These are phyloP conservation scores for Ophiothrix spiculata DNA, from an alignment of 35 echinoderm and acorn worm species.

Conservation along the genomic window DNA sequence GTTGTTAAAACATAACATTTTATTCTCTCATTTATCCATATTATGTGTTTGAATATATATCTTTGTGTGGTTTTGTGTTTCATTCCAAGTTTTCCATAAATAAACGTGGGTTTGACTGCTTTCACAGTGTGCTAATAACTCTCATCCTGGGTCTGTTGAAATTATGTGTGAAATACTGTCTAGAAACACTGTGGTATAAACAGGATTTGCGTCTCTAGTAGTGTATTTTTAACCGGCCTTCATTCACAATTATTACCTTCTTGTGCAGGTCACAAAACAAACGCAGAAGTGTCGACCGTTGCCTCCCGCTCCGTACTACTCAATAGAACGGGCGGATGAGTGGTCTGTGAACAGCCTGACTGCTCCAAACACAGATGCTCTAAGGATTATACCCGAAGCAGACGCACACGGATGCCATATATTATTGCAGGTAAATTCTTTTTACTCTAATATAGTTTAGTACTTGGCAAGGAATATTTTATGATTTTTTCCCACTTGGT, in stretches of 20 bases:
- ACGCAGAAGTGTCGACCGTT: slow-evolving; percentile 28
- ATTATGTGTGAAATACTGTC: not conserved
- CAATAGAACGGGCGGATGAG: slow-evolving; percentile 53
- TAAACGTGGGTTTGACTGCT: not conserved
- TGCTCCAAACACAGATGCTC: not conserved
- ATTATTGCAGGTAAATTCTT: not conserved
- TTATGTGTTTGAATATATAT: not conserved
- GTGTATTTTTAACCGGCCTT: slow-evolving; percentile 1
- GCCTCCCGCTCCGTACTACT: slow-evolving; percentile 85
- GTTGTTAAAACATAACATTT: not conserved
- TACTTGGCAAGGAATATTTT: not conserved
- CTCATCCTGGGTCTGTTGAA: not conserved
- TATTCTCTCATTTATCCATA: not conserved
- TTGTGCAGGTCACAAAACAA: slow-evolving; percentile 2
- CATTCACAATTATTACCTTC: not conserved
- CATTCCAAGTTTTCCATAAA: not conserved
- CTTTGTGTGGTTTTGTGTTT: not conserved
- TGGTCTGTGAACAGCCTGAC: slow-evolving; percentile 39
- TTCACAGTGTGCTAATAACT: not conserved
- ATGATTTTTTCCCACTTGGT: no score
- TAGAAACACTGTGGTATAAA: not conserved
- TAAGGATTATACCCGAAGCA: slow-evolving; percentile 8
- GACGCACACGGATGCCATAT: slow-evolving; percentile 14
- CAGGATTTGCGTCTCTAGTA: not conserved
- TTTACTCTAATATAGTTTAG: no score